Conservation (phyloP, 2,888 invertebrate species). For the Alitta virens region DNA sequence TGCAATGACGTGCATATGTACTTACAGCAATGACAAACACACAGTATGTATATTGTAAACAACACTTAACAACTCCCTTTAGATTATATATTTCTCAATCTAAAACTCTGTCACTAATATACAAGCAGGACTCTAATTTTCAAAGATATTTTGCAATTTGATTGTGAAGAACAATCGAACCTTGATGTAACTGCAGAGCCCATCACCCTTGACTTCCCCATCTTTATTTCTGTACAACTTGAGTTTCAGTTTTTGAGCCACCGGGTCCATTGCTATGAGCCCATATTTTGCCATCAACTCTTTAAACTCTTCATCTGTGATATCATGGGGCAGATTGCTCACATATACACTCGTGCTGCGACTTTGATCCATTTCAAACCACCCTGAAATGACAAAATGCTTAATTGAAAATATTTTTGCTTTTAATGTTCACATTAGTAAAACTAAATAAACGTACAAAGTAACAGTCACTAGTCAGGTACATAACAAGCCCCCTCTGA, state of each 20-base stretch:
- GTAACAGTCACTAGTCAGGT: no score
- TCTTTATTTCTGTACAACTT: constrained; percentile 88
- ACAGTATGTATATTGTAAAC: not conserved
- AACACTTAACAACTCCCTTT: not conserved
- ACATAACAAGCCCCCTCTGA: no score
- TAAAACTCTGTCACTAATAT: no score
- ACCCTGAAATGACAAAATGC: constrained; percentile 64
- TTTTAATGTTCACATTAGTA: no score
- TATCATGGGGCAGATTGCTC: constrained; percentile 81
- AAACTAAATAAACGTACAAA: no score
- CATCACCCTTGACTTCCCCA: constrained; percentile 87
- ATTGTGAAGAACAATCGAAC: no score
- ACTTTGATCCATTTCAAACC: constrained; percentile 89
- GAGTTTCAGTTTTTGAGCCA: constrained; percentile 74
- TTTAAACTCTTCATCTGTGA: constrained; percentile 80
- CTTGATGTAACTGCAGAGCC: constrained; percentile 91
- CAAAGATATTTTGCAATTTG: no score
- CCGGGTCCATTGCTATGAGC: constrained; percentile 82
- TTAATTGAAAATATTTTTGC: no score
- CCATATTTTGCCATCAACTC: constrained; percentile 96
- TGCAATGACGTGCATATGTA: no score
- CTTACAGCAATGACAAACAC: no score
- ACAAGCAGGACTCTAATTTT: no score
- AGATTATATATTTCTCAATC: no score
- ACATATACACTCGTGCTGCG: constrained; percentile 96